Conservation (phyloP, 2,113 vertebrate genomes). For the Circaetus gallicus region DNA sequence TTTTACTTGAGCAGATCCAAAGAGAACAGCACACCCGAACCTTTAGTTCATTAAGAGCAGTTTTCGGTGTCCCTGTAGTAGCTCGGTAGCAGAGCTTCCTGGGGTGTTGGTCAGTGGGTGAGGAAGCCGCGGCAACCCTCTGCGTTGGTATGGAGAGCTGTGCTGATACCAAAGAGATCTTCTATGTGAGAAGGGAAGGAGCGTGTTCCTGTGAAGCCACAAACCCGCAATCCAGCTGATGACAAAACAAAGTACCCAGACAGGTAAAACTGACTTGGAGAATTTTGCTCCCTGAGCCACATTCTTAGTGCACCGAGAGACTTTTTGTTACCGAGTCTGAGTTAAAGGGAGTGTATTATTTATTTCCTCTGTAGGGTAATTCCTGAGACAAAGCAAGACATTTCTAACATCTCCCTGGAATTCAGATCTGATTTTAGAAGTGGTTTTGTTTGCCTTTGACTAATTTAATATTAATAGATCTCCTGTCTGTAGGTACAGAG, state of each 20-base stretch:
- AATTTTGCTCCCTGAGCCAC: background rate
- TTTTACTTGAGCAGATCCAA: background rate
- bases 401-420: background rate
- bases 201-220: background rate
- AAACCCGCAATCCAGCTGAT: background rate
- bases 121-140: background rate
- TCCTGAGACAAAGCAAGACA: background rate
- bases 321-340: background rate
- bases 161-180: background rate
- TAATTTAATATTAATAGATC: background rate
- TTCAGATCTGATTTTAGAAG: background rate
- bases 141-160: fast-evolving
- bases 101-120: fast-evolving
- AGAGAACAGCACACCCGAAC: background rate
- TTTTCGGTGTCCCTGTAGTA: background rate
- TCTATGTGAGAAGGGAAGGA: background rate
- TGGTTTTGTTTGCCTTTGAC: background rate
- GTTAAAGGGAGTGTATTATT: background rate
- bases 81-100: background rate
- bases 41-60: background rate
- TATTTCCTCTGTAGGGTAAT: background rate
- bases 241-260: background rate
- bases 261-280: background rate
- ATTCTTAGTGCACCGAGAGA: background rate
- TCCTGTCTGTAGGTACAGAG: background rate